Evolutionary conservation across 2,797 vertebrate genomes (phyloP).

Genomic region (Liparis tanakae): DNA sequence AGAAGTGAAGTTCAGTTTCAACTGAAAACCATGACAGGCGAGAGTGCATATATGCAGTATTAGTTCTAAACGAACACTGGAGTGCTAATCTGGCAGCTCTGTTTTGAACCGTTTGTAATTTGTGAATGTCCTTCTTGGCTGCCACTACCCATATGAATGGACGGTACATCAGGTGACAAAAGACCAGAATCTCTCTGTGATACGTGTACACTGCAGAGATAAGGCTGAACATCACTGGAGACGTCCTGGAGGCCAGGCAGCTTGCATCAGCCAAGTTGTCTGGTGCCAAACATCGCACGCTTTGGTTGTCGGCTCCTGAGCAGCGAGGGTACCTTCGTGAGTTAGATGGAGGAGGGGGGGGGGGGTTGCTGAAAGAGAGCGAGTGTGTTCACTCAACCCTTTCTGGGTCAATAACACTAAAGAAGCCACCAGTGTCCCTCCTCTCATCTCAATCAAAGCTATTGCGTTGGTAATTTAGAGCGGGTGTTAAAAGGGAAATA

Average conservation of each 20-base stretch:
- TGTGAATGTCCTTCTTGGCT: too few relatives aligned
- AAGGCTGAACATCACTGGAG: constrained; percentile 64
- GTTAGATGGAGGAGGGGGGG: constrained; percentile 36
- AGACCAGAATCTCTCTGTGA: constrained; percentile 63
- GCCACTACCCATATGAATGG: too few relatives aligned
- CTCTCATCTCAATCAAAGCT: constrained; percentile 70
- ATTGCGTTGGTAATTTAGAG: constrained; percentile 67
- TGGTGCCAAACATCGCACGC: constrained; percentile 34
- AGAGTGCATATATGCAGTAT: too few relatives aligned
- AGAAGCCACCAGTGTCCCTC: constrained; percentile 60
- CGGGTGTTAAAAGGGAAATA: constrained; percentile 67
- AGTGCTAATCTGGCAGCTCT: too few relatives aligned
- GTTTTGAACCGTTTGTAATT: too few relatives aligned
- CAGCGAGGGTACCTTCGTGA: constrained; percentile 44
- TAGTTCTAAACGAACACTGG: too few relatives aligned
- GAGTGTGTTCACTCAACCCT: constrained; percentile 63
- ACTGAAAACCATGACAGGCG: too few relatives aligned
- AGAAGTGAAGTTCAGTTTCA: too few relatives aligned
- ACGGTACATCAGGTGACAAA: too few relatives aligned
- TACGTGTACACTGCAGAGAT: constrained; percentile 47
- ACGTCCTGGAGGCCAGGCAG: constrained; percentile 56
- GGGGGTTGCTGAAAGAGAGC: constrained; percentile 36
- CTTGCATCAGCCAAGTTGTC: constrained; percentile 63
- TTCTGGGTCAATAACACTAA: constrained; percentile 75
- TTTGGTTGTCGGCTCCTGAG: constrained; percentile 53